Conservation (phyloP, 2,113 vertebrate genomes). For the Formicarius rufipectus region DNA sequence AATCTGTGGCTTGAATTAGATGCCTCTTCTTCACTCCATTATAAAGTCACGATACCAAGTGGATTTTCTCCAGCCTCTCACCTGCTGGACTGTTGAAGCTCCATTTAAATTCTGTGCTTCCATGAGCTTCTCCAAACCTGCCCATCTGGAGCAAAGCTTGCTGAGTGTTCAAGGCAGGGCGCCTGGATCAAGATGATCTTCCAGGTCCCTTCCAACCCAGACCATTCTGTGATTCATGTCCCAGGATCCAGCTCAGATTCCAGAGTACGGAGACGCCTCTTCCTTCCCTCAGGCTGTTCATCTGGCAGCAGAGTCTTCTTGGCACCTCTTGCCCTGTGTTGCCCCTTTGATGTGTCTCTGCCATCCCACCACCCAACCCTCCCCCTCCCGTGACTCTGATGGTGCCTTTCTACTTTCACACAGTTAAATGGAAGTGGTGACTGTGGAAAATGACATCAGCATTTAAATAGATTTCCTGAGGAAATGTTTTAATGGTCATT, state of each 20-base stretch:
- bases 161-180: not conserved
- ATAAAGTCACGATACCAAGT: not conserved
- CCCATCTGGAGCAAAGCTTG: not conserved
- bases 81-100: not conserved
- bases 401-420: not conserved
- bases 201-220: not conserved
- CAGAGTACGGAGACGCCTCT: not conserved
- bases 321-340: not conserved
- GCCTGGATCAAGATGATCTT: not conserved
- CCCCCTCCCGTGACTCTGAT: accelerated
- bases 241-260: not conserved
- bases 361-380: not conserved
- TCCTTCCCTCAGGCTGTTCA: not conserved
- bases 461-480: conserved; percentile 53
- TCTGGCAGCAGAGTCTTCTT: not conserved
- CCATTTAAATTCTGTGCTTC: not conserved
- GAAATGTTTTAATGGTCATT: conserved; percentile 35
- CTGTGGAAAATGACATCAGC: conserved; percentile 28
- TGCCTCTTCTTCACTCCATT: not conserved
- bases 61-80: not conserved
- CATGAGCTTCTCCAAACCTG: not conserved
- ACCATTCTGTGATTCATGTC: not conserved
- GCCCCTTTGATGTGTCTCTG: not conserved
- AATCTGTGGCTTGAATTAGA: not conserved
- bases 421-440: not conserved